Conservation (phyloP, 1,140 invertebrate species). For the Bradysia coprophila region DNA sequence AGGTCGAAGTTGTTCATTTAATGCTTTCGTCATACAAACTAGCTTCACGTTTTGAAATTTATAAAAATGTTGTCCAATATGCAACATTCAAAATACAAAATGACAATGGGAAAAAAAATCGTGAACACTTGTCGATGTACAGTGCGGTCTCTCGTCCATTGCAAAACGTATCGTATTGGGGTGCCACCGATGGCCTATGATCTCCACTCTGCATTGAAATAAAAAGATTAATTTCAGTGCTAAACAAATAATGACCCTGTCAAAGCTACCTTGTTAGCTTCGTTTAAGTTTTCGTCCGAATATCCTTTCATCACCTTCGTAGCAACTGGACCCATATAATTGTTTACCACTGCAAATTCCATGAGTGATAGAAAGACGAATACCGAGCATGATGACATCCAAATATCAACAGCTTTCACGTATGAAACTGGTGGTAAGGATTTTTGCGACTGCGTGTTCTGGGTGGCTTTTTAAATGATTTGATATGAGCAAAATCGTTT, state of each 20-base stretch:
- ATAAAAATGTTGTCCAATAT: constrained; percentile 76
- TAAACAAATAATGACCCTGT: too few species aligned
- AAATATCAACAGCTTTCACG: constrained; percentile 82
- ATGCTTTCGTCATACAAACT: too few species aligned
- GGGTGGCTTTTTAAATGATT: constrained; percentile 38
- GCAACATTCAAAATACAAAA: constrained; percentile 75
- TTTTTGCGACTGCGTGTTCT: constrained; percentile 79
- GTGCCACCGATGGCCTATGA: constrained; percentile 29
- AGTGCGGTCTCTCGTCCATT: constrained; percentile 65
- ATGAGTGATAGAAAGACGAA: constrained; percentile 85
- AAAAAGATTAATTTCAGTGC: constrained; percentile 1
- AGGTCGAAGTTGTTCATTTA: too few species aligned
- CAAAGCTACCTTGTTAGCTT: too few species aligned
- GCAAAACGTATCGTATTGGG: constrained; percentile 71
- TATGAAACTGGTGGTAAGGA: constrained; percentile 79
- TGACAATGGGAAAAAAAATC: constrained; percentile 75
- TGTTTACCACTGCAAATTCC: constrained; percentile 84
- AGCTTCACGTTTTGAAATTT: too few species aligned
- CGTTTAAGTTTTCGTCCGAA: constrained; percentile 70
- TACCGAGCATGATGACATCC: constrained; percentile 85
- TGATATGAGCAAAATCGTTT: constrained; percentile 1
- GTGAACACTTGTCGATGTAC: constrained; percentile 68
- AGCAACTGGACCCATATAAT: constrained; percentile 74
- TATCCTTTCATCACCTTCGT: constrained; percentile 82
- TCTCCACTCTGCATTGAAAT: constrained; percentile 9